Evolutionary conservation across 2,888 invertebrate genomes (phyloP), one percentile per base, ranked within the genome.

Genomic region (Melikaiella ostensackeni): DNA sequence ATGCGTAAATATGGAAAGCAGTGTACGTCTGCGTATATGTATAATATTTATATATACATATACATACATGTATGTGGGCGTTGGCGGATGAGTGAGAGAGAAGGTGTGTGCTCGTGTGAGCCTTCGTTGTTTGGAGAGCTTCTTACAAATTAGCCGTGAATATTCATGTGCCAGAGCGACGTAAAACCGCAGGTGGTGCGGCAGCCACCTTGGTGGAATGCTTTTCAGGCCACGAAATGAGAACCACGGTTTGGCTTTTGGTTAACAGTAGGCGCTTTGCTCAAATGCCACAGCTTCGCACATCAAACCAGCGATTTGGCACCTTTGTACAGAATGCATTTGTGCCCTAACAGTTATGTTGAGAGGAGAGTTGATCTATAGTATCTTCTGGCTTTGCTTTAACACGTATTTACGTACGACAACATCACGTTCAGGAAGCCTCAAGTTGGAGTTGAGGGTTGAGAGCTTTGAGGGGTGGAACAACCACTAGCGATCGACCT

Each of bases 131-230:
- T 89, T 89, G 86, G 84, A 85, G 86, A 89, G 88, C 87, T 90
- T 87, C 88, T 89, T 90, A 91, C 89, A 89, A 89, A 90, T 90
- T 89, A 90, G 85, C 87, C 85, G 89, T 89, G 89, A 90, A 91
- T 90, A 91, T 90, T 90, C 89, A 89, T 89, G 87, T 84, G 79
- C 77, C 77, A 74, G 77, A 79, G 77, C 78, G 78, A 80, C 81
- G 78, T 81, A 83, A 83, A 81, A 81, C 81, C 79, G 75, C 81
- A 80, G 81, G 75, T 77, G 78, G 79, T 75, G 79, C 77, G 78
- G 73, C 75, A 80, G 77, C 77, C 79, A 80, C 80, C 80, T 63
- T 70, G 0, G 13, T 30, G 24, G 16, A 64, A 64, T 27, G 27
- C 50, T 50, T 70, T 50, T 30, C n/a, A 50, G 19, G 30, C 11